These are phyloP conservation scores for Panthera tigris DNA, from an alignment of 2,113 vertebrate genomes.

Conservation along the genomic window DNA sequence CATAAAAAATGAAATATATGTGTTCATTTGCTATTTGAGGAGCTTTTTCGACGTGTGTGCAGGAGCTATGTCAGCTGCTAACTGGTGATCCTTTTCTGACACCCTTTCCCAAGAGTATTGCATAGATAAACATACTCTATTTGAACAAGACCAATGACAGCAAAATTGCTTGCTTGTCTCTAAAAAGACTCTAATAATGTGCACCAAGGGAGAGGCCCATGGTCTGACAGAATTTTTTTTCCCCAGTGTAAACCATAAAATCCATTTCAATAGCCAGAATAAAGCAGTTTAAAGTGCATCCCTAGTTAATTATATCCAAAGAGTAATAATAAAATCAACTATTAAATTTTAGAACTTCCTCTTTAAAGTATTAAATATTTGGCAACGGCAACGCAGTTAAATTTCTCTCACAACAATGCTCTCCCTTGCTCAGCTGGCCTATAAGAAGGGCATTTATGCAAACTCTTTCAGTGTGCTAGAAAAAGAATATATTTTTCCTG, in stretches of 20 bases:
- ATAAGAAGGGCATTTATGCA: background rate
- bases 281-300: constrained; percentile 76
- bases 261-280: constrained; percentile 76
- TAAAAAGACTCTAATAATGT: constrained; percentile 96
- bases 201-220: constrained; percentile 92
- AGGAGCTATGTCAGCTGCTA: constrained; percentile 88
- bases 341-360: constrained; percentile 87
- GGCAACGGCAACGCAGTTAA: constrained; percentile 73
- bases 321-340: constrained; percentile 86
- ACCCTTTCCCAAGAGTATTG: constrained; percentile 89
- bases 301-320: constrained; percentile 85
- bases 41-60: constrained; percentile 61
- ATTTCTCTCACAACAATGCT: constrained; percentile 46
- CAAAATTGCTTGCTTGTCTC: constrained; percentile 96
- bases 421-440: constrained; percentile 36
- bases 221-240: constrained; percentile 89
- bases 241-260: constrained; percentile 88
- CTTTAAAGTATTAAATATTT: constrained; percentile 85
- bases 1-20: constrained; percentile 58
- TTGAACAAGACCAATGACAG: constrained; percentile 97
- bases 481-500: background rate
- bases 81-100: constrained; percentile 90
- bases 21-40: constrained; percentile 57
- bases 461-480: constrained; percentile 3
- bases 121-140: constrained; percentile 93